These are phyloP conservation scores for Zaprionus ornatus DNA, from an alignment of 1,140 invertebrate species.

Conservation along the genomic window DNA sequence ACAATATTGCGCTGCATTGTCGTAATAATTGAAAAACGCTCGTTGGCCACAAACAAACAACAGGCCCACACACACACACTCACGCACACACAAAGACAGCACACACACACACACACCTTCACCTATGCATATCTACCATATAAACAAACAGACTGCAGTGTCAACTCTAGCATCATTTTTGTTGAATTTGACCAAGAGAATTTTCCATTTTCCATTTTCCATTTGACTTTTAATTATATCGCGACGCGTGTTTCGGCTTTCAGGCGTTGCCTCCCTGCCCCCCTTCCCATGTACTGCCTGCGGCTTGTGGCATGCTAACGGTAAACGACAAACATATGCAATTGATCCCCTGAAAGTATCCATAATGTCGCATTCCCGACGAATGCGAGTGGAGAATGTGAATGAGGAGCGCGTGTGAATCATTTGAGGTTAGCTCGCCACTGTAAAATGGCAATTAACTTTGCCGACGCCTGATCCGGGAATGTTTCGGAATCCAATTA, in stretches of 20 bases:
- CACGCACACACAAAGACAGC: too few relatives aligned
- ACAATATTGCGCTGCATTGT: slow-evolving; percentile 58
- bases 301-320: background rate
- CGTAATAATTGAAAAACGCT: slow-evolving; percentile 62
- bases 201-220: slow-evolving; percentile 58
- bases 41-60: slow-evolving; percentile 24
- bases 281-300: background rate
- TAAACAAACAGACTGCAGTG: slow-evolving; percentile 46
- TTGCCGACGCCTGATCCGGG: background rate
- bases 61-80: background rate
- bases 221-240: slow-evolving; percentile 65
- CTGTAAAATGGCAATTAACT: background rate
- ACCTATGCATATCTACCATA: background rate
- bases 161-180: slow-evolving; percentile 54
- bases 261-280: background rate
- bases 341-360: background rate
- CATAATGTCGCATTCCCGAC: background rate
- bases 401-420: background rate
- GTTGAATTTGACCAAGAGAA: slow-evolving; percentile 33
- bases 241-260: slow-evolving; percentile 11
- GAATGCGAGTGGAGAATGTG: background rate
- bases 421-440: background rate
- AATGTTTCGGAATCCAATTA: background rate
- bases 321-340: background rate
- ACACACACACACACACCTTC: background rate